Evolutionary conservation across 2,888 invertebrate species (phyloP).

Genomic region (Drosophila longiperda): DNA sequence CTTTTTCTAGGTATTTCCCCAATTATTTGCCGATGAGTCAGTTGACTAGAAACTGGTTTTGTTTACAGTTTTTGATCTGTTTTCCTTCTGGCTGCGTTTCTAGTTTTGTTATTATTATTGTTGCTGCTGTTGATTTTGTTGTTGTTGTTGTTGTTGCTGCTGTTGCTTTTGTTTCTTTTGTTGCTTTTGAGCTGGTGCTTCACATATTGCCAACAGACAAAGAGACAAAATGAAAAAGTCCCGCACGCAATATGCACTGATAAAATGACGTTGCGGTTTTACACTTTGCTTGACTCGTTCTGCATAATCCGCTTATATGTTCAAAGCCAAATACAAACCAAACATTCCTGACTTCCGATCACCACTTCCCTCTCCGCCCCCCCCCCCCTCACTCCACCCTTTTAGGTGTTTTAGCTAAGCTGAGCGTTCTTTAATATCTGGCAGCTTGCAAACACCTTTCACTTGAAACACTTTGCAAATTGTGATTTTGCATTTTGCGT

Average conservation of each 20-base stretch:
- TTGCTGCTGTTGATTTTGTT: neutral
- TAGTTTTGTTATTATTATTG: neutral
- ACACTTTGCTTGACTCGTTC: slow-evolving; percentile 10
- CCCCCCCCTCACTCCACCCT: neutral
- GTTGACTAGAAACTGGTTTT: slow-evolving; percentile 17
- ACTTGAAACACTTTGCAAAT: slow-evolving; percentile 44
- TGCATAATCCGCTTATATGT: slow-evolving; percentile 64
- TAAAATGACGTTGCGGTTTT: slow-evolving; percentile 14
- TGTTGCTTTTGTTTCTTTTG: neutral
- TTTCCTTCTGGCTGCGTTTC: slow-evolving; percentile 5
- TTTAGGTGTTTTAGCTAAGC: slow-evolving; percentile 22
- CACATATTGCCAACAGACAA: neutral
- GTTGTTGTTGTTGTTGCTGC: neutral
- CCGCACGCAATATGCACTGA: neutral
- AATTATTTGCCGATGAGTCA: slow-evolving; percentile 50
- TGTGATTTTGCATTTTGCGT: slow-evolving; percentile 15
- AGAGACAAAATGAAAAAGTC: neutral
- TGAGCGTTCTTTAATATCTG: slow-evolving; percentile 36
- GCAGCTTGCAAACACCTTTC: slow-evolving; percentile 52
- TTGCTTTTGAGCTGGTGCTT: neutral
- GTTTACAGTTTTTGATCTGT: slow-evolving; percentile 1
- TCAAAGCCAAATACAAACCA: slow-evolving; percentile 32
- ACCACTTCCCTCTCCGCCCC: neutral
- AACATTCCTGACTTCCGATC: slow-evolving; percentile 28
- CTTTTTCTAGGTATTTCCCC: slow-evolving; percentile 52